Conservation (phyloP, 2,888 invertebrate species). For the Nudaria mundana region DNA sequence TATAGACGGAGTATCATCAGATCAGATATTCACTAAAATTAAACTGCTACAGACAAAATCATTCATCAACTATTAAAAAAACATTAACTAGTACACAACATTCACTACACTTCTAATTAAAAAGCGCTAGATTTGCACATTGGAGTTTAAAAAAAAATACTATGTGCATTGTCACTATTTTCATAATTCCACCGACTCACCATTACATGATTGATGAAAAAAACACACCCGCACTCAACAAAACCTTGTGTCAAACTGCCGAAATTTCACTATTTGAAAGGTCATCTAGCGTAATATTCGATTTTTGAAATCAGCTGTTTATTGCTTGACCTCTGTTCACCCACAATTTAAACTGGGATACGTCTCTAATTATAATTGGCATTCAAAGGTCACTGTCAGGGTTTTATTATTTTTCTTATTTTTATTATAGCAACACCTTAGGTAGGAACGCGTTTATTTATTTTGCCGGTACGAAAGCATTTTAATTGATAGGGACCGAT, state of each 20-base stretch:
- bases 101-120: conserved; percentile 41
- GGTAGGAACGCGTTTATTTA: no score
- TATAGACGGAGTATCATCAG: no score
- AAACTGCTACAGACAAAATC: conserved; percentile 15
- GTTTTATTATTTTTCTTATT: conserved; percentile 4
- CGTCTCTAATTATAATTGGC: conserved; percentile 24
- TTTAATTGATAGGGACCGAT: conserved; percentile 9
- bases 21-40: conserved; percentile 9
- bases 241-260: conserved; percentile 64
- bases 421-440: no score
- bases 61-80: conserved; percentile 18
- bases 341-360: conserved; percentile 8
- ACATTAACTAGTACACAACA: conserved; percentile 54
- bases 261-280: conserved; percentile 34
- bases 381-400: conserved; percentile 34
- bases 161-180: conserved; percentile 37
- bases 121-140: conserved; percentile 40
- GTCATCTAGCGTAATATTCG: conserved; percentile 52
- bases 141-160: conserved; percentile 45
- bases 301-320: conserved; percentile 73
- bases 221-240: conserved; percentile 51
- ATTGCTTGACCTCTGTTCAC: conserved; percentile 34
- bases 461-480: no score
- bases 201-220: conserved; percentile 64
- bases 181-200: conserved; percentile 57